Evolutionary conservation across 2,797 vertebrate species (phyloP).

Genomic region (Urosaurus nigricauda): DNA sequence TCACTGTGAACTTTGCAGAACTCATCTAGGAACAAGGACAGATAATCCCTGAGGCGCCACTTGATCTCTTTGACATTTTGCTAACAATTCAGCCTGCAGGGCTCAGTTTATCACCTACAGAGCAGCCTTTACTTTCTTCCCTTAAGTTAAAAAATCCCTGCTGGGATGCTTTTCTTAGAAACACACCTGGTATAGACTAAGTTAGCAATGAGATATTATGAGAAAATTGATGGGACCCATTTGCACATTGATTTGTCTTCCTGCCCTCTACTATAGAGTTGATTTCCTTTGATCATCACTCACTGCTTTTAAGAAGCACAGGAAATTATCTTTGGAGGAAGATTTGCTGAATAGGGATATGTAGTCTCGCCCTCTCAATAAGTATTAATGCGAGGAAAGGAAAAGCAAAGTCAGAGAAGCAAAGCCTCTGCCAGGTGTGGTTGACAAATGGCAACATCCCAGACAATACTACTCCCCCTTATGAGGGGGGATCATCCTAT

Average conservation of each 20-base stretch:
- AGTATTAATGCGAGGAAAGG: background rate
- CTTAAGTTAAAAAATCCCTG: constrained; percentile 5
- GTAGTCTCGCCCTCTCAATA: background rate
- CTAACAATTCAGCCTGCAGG: background rate
- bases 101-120: constrained; percentile 5
- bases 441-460: background rate
- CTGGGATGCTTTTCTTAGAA: constrained; percentile 32
- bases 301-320: background rate
- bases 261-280: background rate
- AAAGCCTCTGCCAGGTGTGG: background rate
- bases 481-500: background rate
- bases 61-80: constrained; percentile 31
- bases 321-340: background rate
- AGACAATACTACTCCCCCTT: background rate
- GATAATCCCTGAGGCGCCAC: background rate
- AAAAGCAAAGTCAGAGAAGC: background rate
- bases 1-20: constrained; percentile 5
- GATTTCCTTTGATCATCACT: constrained; percentile 1
- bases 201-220: constrained; percentile 13
- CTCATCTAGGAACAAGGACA: background rate
- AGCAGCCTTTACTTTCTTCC: constrained; percentile 14
- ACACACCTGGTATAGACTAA: constrained; percentile 13
- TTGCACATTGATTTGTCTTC: constrained; percentile 10
- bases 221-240: background rate
- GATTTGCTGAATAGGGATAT: background rate